Evolutionary conservation across 2,888 invertebrate species (phyloP).

Genomic region (Andrena praecox): DNA sequence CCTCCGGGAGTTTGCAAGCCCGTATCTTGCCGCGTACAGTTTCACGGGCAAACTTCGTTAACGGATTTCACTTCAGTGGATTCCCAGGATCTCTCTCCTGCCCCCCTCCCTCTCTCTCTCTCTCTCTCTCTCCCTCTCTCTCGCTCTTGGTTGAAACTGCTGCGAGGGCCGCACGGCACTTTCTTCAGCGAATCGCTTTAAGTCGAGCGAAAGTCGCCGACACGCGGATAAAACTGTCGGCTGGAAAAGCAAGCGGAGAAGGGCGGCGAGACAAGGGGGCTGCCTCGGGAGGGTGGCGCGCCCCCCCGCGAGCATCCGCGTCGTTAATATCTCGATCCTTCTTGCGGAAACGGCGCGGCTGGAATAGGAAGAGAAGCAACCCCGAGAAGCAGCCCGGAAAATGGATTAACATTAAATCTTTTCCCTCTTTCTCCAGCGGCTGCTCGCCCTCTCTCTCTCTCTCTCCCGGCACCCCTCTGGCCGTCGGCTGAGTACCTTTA

Average conservation of each 20-base stretch:
- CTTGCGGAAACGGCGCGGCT: conserved; percentile 32
- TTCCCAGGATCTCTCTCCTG: conserved; percentile 55
- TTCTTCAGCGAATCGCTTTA: conserved; percentile 61
- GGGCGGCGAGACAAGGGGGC: neutral
- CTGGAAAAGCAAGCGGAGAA: conserved; percentile 26
- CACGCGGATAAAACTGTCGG: conserved; percentile 61
- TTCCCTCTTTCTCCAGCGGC: conserved; percentile 36
- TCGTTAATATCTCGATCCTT: conserved; percentile 60
- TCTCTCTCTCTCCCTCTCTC: conserved; percentile 34
- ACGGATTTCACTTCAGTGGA: conserved; percentile 71
- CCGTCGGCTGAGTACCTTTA: conserved; percentile 61
- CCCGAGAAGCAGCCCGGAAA: conserved; percentile 65
- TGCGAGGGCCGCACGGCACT: conserved; percentile 45
- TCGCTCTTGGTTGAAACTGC: conserved; percentile 16
- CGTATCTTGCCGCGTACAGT: conserved; percentile 68
- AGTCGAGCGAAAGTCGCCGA: conserved; percentile 60
- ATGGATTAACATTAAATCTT: conserved; percentile 79
- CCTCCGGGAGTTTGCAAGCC: conserved; percentile 66
- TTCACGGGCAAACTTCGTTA: conserved; percentile 73
- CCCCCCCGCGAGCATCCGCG: conserved; percentile 46
- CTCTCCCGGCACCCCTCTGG: conserved; percentile 3
- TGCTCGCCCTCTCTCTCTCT: conserved; percentile 7
- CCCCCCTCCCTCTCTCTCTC: conserved; percentile 4
- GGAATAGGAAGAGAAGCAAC: conserved; percentile 47
- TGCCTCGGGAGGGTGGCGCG: neutral